Conservation (phyloP, 2,888 invertebrate genomes). For the Volucella inanis region DNA sequence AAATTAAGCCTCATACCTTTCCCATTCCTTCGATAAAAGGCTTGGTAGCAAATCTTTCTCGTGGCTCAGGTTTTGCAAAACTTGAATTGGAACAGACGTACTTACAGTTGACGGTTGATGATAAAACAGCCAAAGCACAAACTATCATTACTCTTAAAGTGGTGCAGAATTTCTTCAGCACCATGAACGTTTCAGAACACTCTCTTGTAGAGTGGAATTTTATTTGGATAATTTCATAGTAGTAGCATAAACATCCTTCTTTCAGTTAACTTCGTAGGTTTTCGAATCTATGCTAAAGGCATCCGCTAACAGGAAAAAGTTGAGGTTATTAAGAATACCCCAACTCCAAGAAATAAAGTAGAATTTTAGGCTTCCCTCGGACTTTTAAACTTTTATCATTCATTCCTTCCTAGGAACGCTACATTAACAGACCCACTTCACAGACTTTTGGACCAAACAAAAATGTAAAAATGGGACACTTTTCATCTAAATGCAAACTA, state of each 20-base stretch:
- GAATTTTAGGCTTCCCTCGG: slow-evolving; percentile 64
- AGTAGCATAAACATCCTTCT: slow-evolving; percentile 53
- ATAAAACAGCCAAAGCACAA: slow-evolving; percentile 77
- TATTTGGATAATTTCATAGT: slow-evolving; percentile 65
- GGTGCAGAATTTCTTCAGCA: slow-evolving; percentile 74
- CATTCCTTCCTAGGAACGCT: too few species aligned
- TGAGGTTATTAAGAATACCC: slow-evolving; percentile 60
- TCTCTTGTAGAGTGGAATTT: slow-evolving; percentile 18
- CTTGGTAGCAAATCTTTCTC: slow-evolving; percentile 67
- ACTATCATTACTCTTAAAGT: slow-evolving; percentile 68
- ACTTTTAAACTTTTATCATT: slow-evolving; percentile 52
- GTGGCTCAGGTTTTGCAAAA: slow-evolving; percentile 78
- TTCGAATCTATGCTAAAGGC: slow-evolving; percentile 44
- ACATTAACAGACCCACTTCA: too few species aligned
- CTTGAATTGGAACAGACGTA: slow-evolving; percentile 80
- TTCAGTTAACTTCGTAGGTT: slow-evolving; percentile 58
- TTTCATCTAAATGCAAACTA: slow-evolving; percentile 29
- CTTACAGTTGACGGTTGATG: too few species aligned
- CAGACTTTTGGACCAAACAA: slow-evolving; percentile 71
- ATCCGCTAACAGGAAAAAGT: slow-evolving; percentile 52
- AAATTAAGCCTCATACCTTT: too few species aligned
- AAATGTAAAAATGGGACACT: slow-evolving; percentile 50
- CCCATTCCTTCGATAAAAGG: slow-evolving; percentile 28
- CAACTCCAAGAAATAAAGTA: slow-evolving; percentile 43
- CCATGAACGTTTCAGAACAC: slow-evolving; percentile 21